Evolutionary conservation across 2,113 vertebrate species (phyloP), one percentile per base, ranked within the genome.

Genomic region (Nasalis larvatus): DNA sequence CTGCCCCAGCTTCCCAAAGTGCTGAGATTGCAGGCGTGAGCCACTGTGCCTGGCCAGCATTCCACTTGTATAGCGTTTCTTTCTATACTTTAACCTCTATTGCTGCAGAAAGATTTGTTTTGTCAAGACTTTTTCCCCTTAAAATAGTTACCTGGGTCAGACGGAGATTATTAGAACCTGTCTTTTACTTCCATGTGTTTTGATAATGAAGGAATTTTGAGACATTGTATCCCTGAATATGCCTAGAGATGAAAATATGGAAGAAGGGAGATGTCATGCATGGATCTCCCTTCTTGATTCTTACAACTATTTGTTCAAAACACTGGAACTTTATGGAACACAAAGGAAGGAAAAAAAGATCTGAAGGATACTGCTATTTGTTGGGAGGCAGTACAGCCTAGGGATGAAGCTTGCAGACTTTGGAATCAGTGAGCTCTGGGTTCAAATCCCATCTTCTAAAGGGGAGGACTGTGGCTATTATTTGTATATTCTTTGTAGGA

Each of bases 161-260:
- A 71, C 74, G 58, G 45, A 40, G 80, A 42, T 56, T 60, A 63
- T 93, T 96, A 71, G 93, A 85, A 80, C 47, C n/a, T 95, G 77
- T 25, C 45, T 42, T 88, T 89, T 60, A 52, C 52, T 80, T 87
- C 45, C 5, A 91, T 73, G 20, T 86, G 42, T 96, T 94, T 85
- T 94, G 13, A n/a, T 90, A 90, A 92, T 81, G 32, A 91, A 83
- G 82, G 52, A n/a, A 60, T 66, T 77, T 47, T 85, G 40, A 94
- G 63, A 95, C 96, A 58, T 68, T 56, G 8, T 45, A 40, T 91
- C 54, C 60, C 10, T 83, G 37, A 86, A 58, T 25, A 84, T 93
- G 45, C 66, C 82, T 42, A 16, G 37, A 96, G 37, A 13, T 60
- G 68, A 89, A 91, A 90, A 60, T 81, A 8, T 49, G 52, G 82